Evolutionary conservation across 2,113 vertebrate species (phyloP).

Genomic region (Daboia siamensis): DNA sequence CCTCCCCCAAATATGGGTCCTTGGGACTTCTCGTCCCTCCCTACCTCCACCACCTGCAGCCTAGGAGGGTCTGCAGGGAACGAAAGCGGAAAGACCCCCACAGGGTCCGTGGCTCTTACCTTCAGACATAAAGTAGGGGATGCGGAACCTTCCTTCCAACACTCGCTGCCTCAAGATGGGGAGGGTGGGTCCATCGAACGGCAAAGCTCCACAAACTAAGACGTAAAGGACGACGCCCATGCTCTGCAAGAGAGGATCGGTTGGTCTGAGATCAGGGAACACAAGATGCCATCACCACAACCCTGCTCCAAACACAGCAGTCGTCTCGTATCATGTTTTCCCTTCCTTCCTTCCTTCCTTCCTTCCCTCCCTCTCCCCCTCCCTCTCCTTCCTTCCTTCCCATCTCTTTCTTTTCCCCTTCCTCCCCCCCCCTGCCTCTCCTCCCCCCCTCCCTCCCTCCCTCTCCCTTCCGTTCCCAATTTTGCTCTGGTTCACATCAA

Average conservation of each 20-base stretch:
- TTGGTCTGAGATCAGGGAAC: not conserved
- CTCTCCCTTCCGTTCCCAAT: not conserved
- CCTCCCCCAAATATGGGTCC: too few species aligned
- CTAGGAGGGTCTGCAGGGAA: not conserved
- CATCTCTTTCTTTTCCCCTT: too few species aligned
- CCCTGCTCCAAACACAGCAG: not conserved
- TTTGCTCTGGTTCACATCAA: not conserved
- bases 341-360: not conserved
- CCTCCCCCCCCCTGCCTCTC: not conserved
- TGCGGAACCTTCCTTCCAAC: constrained; percentile 95
- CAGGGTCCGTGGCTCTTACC: constrained; percentile 62
- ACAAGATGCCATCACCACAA: not conserved
- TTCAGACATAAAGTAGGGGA: constrained; percentile 99
- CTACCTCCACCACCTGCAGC: not conserved
- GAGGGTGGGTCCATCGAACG: constrained; percentile 94
- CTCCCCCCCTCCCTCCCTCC: not conserved
- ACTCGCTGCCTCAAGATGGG: constrained; percentile 93
- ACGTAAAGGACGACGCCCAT: constrained; percentile 98
- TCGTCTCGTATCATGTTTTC: not conserved
- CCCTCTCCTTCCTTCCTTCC: too few species aligned
- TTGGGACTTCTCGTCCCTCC: not conserved
- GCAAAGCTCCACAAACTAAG: constrained; percentile 92
- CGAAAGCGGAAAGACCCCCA: not conserved
- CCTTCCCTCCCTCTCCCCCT: too few species aligned
- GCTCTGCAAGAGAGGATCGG: constrained; percentile 73